These are phyloP conservation scores for Lutjanus erythropterus DNA, from an alignment of 2,113 vertebrate species.

Conservation along the genomic window DNA sequence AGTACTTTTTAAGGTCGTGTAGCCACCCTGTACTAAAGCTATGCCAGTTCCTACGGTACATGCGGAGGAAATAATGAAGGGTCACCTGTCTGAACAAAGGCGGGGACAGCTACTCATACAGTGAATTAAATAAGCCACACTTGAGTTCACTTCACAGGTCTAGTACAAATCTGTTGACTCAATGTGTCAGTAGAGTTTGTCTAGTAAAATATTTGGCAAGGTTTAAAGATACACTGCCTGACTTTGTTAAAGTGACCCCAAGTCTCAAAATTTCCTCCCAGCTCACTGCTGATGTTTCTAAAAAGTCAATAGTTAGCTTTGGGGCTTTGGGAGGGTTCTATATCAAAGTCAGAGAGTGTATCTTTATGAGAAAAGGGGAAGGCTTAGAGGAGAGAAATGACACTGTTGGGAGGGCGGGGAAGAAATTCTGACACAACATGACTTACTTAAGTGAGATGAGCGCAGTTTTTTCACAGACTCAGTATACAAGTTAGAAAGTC, in stretches of 20 bases:
- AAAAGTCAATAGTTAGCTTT: slow-evolving; percentile 26
- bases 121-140: slow-evolving; percentile 10
- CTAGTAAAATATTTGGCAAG: slow-evolving; percentile 13
- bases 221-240: slow-evolving; percentile 29
- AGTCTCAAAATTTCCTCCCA: slow-evolving; percentile 1
- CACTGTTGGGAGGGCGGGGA: background rate
- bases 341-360: slow-evolving; percentile 39
- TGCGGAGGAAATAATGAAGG: background rate
- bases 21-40: too few relatives aligned
- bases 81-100: slow-evolving; percentile 23
- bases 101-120: slow-evolving; percentile 9
- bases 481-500: slow-evolving; percentile 85
- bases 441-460: slow-evolving; percentile 94
- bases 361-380: slow-evolving; percentile 2
- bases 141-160: slow-evolving; percentile 29
- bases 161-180: slow-evolving; percentile 33
- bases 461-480: slow-evolving; percentile 94
- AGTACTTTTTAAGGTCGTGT: too few relatives aligned
- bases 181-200: slow-evolving; percentile 21
- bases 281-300: slow-evolving; percentile 7
- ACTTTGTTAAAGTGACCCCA: slow-evolving; percentile 18
- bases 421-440: slow-evolving; percentile 65
- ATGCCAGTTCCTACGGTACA: slow-evolving; percentile 15
- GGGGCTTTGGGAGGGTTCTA: background rate
- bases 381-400: slow-evolving; percentile 25